These are phyloP conservation scores for Aviceda subcristata DNA, from an alignment of 2,113 vertebrate species.

Conservation along the genomic window DNA sequence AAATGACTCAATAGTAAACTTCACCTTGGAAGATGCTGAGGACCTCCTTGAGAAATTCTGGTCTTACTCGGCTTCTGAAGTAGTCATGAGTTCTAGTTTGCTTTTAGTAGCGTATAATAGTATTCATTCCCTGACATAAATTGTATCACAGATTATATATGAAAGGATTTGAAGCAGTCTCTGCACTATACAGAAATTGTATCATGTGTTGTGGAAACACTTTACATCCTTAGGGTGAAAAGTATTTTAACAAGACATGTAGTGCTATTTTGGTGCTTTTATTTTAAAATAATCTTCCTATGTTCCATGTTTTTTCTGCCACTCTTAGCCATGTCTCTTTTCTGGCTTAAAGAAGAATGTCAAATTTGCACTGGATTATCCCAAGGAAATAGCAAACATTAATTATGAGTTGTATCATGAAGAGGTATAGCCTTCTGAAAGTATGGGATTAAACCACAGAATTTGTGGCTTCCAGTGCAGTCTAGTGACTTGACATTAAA, in stretches of 20 bases:
- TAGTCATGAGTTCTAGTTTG: neutral
- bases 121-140: neutral
- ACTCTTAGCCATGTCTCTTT: neutral
- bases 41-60: neutral
- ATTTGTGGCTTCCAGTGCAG: neutral
- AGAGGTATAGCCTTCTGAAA: neutral
- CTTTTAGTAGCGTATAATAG: neutral
- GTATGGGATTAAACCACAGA: neutral
- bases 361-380: neutral
- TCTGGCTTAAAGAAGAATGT: neutral
- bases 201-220: neutral
- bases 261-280: neutral
- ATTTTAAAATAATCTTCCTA: neutral
- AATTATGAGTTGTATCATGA: neutral
- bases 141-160: neutral
- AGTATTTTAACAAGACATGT: neutral
- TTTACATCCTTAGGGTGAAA: neutral
- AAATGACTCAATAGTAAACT: neutral
- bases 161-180: neutral
- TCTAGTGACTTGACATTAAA: neutral
- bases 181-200: neutral
- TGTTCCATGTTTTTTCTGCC: neutral
- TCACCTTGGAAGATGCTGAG: neutral
- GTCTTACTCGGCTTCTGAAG: neutral
- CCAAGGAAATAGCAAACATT: neutral